Base-by-base conservation (phyloP, 2,797 vertebrate species). In the Champsocephalus gunnari region DNA sequence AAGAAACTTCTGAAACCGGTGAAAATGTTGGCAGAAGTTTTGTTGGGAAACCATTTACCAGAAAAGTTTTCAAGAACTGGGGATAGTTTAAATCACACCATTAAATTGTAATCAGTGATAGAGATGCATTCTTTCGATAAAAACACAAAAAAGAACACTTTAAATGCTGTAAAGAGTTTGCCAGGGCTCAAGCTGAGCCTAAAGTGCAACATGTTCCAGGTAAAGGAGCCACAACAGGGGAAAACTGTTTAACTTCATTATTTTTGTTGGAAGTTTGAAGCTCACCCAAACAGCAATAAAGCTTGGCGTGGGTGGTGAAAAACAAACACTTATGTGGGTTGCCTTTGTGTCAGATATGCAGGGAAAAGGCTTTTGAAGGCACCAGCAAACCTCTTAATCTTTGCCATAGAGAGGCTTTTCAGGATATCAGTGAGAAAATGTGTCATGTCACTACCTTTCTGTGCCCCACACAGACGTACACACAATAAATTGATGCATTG, bases 201-300 rank as follows among this genome's bases (percentile, higher is more conserved):
- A 12, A 48, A 41, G 54, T 48, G 62, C 43, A 50, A n/a, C 21
- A 58, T 41, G 50, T 61, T 68, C 24, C 19, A 53, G 13, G 21
- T 75, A 47, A 11, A 54, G 53, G 47, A 69, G 60, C 54, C 50
- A 44, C 43, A 66, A 54, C 16, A 2, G 6, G 45, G n/a, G 45
- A 14, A 70, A 83, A 61, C 1, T 38, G 56, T 61, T 79, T 64
- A 56, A 70, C 51, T 56, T 69, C 11, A 61, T 71, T 62, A 60
- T 51, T 34, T 80, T 58, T 75, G 21, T 34, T 72, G 44, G 41
- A 70, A 62, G 48, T 77, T 28, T 62, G 38, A 77, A 48, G 38
- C 74, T 68, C 75, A 79, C 17, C 51, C 58, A 72, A 79, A 82
- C 45, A 61, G 71, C 67, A 84, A 64, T 75, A 75, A 83, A 70